Evolutionary conservation across 1,140 invertebrate species (phyloP), one percentile per base, ranked within the genome.

Genomic region (Atta colombica): DNA sequence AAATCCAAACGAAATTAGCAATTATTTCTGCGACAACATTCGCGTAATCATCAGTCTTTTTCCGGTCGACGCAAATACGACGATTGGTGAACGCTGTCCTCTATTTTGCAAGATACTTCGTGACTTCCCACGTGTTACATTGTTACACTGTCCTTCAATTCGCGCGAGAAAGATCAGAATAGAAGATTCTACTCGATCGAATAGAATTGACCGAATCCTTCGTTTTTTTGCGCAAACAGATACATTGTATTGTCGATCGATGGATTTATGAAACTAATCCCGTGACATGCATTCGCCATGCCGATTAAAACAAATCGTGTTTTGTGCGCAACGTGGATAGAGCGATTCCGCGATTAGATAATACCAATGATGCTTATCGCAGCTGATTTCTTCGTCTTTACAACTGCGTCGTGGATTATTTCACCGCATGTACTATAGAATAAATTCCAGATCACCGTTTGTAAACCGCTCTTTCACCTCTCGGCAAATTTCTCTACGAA

Each of bases 301-400:
- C 51, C 55, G 68, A 82, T 82, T 49, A 74, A 82, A 82, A 58
- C 25, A 18, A 31, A 71, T 60, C 16, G 51, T 35, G 12, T 45
- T 71, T 51, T 45, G 65, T n/a, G 53, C 78, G 8, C 78, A 51
- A 55, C 25, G 74, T 35, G 28, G 28, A 12, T 68, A 31, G 49
- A 71, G 31, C 66, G 68, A 82, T 82, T 61, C 39, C 39, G 53
- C 55, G 80, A 84, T 84, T 84, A 84, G 80, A 84, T 84, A 84
- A n/a, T 58, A 53, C 5, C 45, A 18, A 14, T 39, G 35, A 78
- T 39, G 39, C 69, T 84, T 84, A 84, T 84, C 80, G 39, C 69
- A n/a, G 55, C 25, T 28, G 21, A 82, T 74, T 75, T 75, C 45
- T 63, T 74, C 39, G 45, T 49, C 55, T 75, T 51, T 25, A 35